Evolutionary conservation across 2,888 invertebrate genomes (phyloP).

Genomic region (Drosophila neotestacea): DNA sequence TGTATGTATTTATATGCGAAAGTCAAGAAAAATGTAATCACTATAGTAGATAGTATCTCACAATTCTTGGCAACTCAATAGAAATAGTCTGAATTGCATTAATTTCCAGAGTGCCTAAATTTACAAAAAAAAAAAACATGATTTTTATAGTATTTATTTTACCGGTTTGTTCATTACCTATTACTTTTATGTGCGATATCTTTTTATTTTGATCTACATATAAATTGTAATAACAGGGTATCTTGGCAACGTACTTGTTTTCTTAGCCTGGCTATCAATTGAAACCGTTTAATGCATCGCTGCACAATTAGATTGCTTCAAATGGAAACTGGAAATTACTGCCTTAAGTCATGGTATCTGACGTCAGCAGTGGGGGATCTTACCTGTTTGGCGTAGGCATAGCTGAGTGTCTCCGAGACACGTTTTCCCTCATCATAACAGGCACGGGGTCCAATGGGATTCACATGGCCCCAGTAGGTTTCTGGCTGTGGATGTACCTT

Average conservation of each 20-base stretch:
- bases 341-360: conserved; percentile 7
- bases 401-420: conserved; percentile 96
- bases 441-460: conserved; percentile 98
- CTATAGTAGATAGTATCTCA: not conserved
- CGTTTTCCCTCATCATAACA: conserved; percentile 99
- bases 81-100: too few relatives aligned
- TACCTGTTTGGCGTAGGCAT: conserved; percentile 97
- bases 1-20: conserved; percentile 17
- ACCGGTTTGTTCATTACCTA: too few relatives aligned
- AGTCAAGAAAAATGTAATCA: conserved; percentile 9
- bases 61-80: not conserved
- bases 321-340: conserved; percentile 50
- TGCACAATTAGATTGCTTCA: conserved; percentile 41
- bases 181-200: too few relatives aligned
- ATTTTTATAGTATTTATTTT: too few relatives aligned
- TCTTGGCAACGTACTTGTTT: not conserved
- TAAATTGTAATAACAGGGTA: conserved; percentile 2
- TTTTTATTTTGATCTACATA: not conserved
- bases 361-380: conserved; percentile 19
- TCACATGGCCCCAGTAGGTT: conserved; percentile 99
- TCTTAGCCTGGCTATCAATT: conserved; percentile 20
- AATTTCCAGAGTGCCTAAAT: too few relatives aligned
- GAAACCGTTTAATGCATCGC: conserved; percentile 52
- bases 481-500: conserved; percentile 99
- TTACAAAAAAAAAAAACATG: too few relatives aligned